These are phyloP conservation scores for Pocillopora verrucosa DNA, from an alignment of 64 coral and sea anemone species.

Conservation along the genomic window DNA sequence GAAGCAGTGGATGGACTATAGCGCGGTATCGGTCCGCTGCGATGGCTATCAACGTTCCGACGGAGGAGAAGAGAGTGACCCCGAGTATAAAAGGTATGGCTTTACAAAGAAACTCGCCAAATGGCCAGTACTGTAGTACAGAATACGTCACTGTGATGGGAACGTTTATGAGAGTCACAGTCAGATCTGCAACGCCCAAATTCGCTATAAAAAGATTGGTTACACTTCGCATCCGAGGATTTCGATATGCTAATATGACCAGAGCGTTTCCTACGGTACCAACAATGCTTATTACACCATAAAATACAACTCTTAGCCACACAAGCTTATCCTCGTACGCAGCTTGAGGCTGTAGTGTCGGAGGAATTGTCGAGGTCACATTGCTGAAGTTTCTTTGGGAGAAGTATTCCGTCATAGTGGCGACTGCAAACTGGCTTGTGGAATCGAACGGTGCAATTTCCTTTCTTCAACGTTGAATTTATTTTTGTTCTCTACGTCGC, in stretches of 20 bases:
- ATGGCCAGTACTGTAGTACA: conserved; percentile 59
- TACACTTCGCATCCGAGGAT: conserved; percentile 81
- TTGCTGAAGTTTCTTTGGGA: conserved; percentile 25
- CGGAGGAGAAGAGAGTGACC: conserved; percentile 61
- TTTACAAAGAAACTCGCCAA: conserved; percentile 76
- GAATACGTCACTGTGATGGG: conserved; percentile 52
- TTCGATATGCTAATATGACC: conserved; percentile 79
- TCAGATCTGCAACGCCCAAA: conserved; percentile 80
- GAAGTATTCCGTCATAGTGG: neutral
- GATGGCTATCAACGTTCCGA: conserved; percentile 79
- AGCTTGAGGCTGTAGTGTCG: neutral
- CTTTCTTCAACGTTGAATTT: neutral
- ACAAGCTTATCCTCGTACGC: neutral
- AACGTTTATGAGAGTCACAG: conserved; percentile 71
- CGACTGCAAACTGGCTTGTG: neutral
- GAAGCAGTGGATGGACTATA: conserved; percentile 78
- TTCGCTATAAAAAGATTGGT: conserved; percentile 94
- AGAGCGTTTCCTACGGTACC: conserved; percentile 67
- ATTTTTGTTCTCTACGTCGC: neutral
- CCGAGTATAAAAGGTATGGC: conserved; percentile 60
- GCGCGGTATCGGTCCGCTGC: conserved; percentile 72
- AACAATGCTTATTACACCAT: conserved; percentile 1
- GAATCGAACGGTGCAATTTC: neutral
- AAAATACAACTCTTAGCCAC: conserved; percentile 10
- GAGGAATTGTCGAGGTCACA: conserved; percentile 16